These are phyloP conservation scores for Pachypanchax playfairii DNA, from an alignment of 2,113 vertebrate genomes.

Conservation along the genomic window DNA sequence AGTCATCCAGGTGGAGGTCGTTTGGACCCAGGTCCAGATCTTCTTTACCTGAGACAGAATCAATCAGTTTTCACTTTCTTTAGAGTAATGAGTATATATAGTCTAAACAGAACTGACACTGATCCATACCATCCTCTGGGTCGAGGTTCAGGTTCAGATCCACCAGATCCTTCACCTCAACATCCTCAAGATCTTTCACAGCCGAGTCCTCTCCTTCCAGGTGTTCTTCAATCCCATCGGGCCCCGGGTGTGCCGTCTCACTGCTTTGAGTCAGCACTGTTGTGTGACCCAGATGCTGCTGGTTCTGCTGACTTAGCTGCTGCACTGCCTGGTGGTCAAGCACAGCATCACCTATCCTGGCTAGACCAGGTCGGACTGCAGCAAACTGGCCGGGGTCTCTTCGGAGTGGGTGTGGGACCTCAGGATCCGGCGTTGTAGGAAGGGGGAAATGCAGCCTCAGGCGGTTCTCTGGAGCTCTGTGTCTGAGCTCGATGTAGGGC, in stretches of 20 bases:
- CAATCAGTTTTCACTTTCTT: too few relatives aligned
- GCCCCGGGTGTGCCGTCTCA: slow-evolving; percentile 60
- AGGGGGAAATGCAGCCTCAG: slow-evolving; percentile 81
- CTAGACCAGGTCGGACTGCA: slow-evolving; percentile 53
- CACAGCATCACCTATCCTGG: slow-evolving; percentile 70
- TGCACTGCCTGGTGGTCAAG: slow-evolving; percentile 71
- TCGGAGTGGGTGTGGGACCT: slow-evolving; percentile 29
- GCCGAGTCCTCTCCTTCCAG: slow-evolving; percentile 91
- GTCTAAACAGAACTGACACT: not conserved
- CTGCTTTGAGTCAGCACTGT: slow-evolving; percentile 52
- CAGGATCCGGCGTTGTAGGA: slow-evolving; percentile 2
- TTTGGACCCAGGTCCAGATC: slow-evolving; percentile 92
- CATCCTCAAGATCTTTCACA: slow-evolving; percentile 94
- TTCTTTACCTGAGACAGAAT: slow-evolving; percentile 83
- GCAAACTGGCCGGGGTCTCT: slow-evolving; percentile 65
- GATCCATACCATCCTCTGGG: slow-evolving; percentile 78
- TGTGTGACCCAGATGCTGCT: slow-evolving; percentile 35
- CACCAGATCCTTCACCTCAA: slow-evolving; percentile 97
- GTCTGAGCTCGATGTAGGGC: slow-evolving; percentile 92
- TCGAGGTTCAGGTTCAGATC: slow-evolving; percentile 96
- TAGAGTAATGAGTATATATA: not conserved
- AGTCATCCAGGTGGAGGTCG: slow-evolving; percentile 92
- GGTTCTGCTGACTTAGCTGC: too few relatives aligned
- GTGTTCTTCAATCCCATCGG: slow-evolving; percentile 87
- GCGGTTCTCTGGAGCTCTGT: slow-evolving; percentile 86